Evolutionary conservation across 2,888 invertebrate species (phyloP), one percentile per base, ranked within the genome.

Genomic region (Agrotis ipsilon): DNA sequence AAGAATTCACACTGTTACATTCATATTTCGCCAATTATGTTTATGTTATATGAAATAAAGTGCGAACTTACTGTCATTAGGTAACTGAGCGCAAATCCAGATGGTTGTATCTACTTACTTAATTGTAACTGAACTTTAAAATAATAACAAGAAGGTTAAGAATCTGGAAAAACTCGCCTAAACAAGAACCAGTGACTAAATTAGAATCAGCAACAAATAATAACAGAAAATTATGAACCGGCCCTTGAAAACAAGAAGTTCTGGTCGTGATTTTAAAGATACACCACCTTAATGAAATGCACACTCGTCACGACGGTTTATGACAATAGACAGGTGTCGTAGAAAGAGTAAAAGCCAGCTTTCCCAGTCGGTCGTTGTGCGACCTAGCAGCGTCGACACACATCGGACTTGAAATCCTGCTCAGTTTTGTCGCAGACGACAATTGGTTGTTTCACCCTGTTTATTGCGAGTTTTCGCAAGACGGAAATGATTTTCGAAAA

Each of bases 341-440:
- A 76, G 88, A 90, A 91, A 92, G 91, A 91, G 94, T 93, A 94
- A 94, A 93, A 93, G 93, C 92, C 80, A 76, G 92, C 93, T 94
- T 95, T 94, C 94, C 93, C 92, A 84, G 87, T 81, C 89, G 90
- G 89, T 87, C 92, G 89, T 90, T 86, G 79, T 74, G 88, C 92
- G 94, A 95, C 95, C 94, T 92, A 94, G n/a, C 93, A 94, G 88
- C 89, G 87, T 83, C 92, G 94, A 88, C 94, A 94, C 84, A 95
- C 94, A 94, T 94, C 83, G 84, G 79, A 90, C 89, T 92, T 89
- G 89, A 92, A 92, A 94, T 95, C 95, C 94, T 95, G 93, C 91
- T 93, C 86, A 64, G 84, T 84, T 84, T 86, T 82, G 81, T 84
- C 64, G 66, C 72, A 77, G 71, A 80, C 86, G 75, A 82, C 83